phyloP scores from a whole-genome alignment of 1,140 invertebrate species.

The Streblospio benedicti region DNA sequence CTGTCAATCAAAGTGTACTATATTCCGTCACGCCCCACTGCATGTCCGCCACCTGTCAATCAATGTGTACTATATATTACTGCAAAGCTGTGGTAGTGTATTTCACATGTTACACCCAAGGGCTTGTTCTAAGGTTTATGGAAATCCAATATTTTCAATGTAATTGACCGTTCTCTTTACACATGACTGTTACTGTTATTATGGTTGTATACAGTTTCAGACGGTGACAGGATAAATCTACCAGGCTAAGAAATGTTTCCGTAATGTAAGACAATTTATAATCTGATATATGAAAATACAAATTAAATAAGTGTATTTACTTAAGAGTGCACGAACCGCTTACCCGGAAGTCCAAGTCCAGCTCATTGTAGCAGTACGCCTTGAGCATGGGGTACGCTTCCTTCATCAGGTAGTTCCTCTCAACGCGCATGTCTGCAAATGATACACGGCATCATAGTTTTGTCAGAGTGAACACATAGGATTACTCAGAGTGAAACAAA shows the following conservation, averaged over 20 bases:
- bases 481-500: background rate
- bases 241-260: background rate
- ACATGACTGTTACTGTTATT: too few species aligned
- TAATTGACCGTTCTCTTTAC: too few species aligned
- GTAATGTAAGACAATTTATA: too few species aligned
- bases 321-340: too few species aligned
- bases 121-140: too few species aligned
- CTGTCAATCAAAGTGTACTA: slow-evolving; percentile 52
- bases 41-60: slow-evolving; percentile 49
- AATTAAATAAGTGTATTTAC: too few species aligned
- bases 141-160: too few species aligned
- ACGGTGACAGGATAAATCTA: background rate
- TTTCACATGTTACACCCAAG: too few species aligned
- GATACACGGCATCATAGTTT: background rate
- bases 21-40: slow-evolving; percentile 85
- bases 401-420: slow-evolving; percentile 30
- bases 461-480: background rate
- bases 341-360: slow-evolving; percentile 37
- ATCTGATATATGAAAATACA: too few species aligned
- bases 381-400: slow-evolving; percentile 32
- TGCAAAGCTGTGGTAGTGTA: background rate
- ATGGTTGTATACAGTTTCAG: too few species aligned
- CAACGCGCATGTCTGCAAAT: slow-evolving; percentile 32
- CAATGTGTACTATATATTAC: background rate
- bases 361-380: slow-evolving; percentile 18